Evolutionary conservation across 2,113 vertebrate genomes (phyloP).

Genomic region (Scytalopus superciliaris): DNA sequence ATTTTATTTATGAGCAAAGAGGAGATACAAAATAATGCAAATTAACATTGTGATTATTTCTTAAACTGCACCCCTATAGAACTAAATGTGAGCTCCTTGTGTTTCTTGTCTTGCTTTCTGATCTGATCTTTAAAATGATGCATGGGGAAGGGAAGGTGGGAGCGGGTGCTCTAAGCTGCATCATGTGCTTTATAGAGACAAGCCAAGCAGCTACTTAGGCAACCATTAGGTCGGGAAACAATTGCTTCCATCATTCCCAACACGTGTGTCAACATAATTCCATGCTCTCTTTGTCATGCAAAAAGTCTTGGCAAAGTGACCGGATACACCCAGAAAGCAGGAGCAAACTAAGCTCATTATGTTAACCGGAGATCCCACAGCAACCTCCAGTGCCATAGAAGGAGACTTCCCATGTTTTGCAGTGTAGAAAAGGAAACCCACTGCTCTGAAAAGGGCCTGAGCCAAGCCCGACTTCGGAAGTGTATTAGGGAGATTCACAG

Average conservation of each 20-base stretch:
- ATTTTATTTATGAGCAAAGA: neutral
- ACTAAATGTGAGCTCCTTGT: neutral
- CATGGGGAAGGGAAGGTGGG: neutral
- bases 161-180: neutral
- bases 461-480: constrained; percentile 1
- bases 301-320: constrained; percentile 59
- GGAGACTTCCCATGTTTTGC: constrained; percentile 50
- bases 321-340: constrained; percentile 68
- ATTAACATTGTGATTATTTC: neutral
- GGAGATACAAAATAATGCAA: neutral
- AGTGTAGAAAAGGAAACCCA: neutral
- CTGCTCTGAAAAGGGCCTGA: neutral
- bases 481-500: neutral
- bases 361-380: constrained; percentile 60
- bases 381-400: constrained; percentile 45
- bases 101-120: neutral
- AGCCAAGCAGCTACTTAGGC: constrained; percentile 68
- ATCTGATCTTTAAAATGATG: constrained; percentile 1
- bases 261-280: constrained; percentile 72
- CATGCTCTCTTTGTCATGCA: constrained; percentile 71
- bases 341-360: constrained; percentile 62
- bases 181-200: constrained; percentile 38
- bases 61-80: neutral
- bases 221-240: constrained; percentile 67
- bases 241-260: constrained; percentile 65